Base-by-base conservation (phyloP, 2,797 vertebrate genomes). In the Periophthalmus magnuspinnatus region DNA sequence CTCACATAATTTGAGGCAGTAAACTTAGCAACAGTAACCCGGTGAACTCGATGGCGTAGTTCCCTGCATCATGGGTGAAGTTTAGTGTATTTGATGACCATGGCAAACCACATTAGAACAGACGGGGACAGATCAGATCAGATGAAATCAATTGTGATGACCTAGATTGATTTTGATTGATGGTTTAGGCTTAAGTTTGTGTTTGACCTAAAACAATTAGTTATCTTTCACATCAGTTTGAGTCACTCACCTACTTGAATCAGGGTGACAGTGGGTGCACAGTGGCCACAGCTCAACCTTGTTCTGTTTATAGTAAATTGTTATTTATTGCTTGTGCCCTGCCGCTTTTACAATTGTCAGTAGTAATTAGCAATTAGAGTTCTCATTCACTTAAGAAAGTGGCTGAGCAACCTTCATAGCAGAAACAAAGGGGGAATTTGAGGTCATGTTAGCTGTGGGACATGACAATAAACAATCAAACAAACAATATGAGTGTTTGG, bases 121-220 rank as follows among this genome's bases (percentile, higher is more conserved):
- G 22, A 65, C 48, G 72, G 57, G 1, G 5, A 62, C 66, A 22
- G 67, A 71, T 70, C 56, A n/a, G 62, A 73, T 73, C 61, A 38
- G 67, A 67, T 75, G 55, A 78, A 81, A 77, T 60, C 0, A 24
- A 52, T 81, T 65, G 59, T 76, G 72, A 86, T 45, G 64, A 71
- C 65, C 57, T 66, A n/a, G 55, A 83, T 74, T 72, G 47, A 50
- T 65, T 50, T 22, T 54, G 65, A 67, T 24, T 33, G 21, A 24
- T 57, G 65, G 34, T 24, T 63, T 21, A 57, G 65, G 38, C 67
- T 41, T 56, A 57, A 22, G 52, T 78, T 38, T n/a, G 50, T 65
- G 52, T 71, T 52, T 8, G 58, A 70, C 73, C 16, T 45, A 45
- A 45, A 45, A 45, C 3, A 45, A 45, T 81, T 66, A 71, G 7